Evolutionary conservation across 2,113 vertebrate genomes (phyloP), one percentile per base, ranked within the genome.

Genomic region (Paramormyrops kingsleyae): DNA sequence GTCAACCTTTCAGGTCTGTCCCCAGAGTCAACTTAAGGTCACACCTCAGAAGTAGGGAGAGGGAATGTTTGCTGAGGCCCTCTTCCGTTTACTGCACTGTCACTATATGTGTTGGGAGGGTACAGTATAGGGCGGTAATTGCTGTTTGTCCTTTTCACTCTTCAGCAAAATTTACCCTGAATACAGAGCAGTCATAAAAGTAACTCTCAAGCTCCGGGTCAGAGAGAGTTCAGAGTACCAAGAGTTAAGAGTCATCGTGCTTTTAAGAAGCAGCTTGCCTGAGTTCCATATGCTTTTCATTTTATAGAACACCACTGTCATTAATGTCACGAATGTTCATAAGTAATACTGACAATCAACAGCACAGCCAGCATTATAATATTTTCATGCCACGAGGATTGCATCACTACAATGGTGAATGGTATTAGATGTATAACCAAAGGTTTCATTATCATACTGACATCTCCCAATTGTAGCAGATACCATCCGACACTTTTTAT

Each of bases 211-310:
- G 6, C 70, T 62, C 39, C 17, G 44, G 89, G 89, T 92, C 90
- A 83, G 46, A 24, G 5, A 70, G 46, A 88, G 91, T 89, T 92
- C 88, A 91, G 74, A 19, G 70, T 39, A 42, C 31, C 35, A 77
- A n/a, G 27, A 70, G 17, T 12, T 47, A 17, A 24, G 44, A 77
- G 24, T 12, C 46, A 27, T 47, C 21, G 7, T 13, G 8, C 83
- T 84, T 47, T 24, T 84, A n/a, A 44, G 24, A 47, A 44, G 24
- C 7, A 10, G 44, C 44, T 47, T 47, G 21, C 80, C 44, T 46
- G 80, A 84, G 2, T n/a, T 47, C 21, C 83, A 84, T n/a, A 83
- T 83, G 35, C 31, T 47, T 44, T 47, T 84, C 24, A 24, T n/a
- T 84, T 84, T 84, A 47, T 19, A 4, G 42, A 24, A 9, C 44